Evolutionary conservation across 2,888 invertebrate species (phyloP), one percentile per base, ranked within the genome.

Genomic region (Pseudococcus longispinus): DNA sequence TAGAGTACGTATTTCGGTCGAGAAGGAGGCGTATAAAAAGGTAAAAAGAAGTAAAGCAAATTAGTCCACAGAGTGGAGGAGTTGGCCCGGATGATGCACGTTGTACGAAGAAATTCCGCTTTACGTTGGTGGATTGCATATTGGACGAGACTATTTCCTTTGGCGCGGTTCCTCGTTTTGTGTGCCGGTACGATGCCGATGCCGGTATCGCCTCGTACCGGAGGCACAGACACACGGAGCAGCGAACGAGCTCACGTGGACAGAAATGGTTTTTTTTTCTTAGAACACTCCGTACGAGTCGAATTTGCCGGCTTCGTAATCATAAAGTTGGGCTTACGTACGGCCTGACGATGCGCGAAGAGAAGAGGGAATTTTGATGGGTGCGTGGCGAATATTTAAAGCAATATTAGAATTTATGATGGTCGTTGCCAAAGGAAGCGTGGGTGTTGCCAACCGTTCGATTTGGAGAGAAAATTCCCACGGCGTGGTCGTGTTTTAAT

Each of bases 401-500:
- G 29, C 70, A 70, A 70, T 70, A 70, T 70, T 70, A 70, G 70
- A 70, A 70, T 70, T 70, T 70, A 70, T 70, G 77, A 42, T 42
- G 77, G 77, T 13, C 20, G 77, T 80, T 80, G 77, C 77, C 77
- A 77, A 77, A 74, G 51, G 86, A 86, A 80, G 74, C 86, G 86
- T 86, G 80, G 77, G 86, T 86, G 86, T 86, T 86, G 80, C 86
- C 86, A 80, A 86, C 77, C 86, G 77, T 86, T 86, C 77, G 86
- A 86, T 77, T 80, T 32, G 29, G 55, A 55, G 46, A 55, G 37
- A 86, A 80, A 77, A 86, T 86, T 86, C 86, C 86, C 85, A 77
- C 80, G 74, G 37, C 29, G 85, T 77, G 84, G 84, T 84, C 44
- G 70, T 85, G 44, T 85, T 85, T 85, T 85, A 70, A 77, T 80